Base-by-base conservation (phyloP, 2,113 vertebrate species). In the Pseudopodoces humilis region DNA sequence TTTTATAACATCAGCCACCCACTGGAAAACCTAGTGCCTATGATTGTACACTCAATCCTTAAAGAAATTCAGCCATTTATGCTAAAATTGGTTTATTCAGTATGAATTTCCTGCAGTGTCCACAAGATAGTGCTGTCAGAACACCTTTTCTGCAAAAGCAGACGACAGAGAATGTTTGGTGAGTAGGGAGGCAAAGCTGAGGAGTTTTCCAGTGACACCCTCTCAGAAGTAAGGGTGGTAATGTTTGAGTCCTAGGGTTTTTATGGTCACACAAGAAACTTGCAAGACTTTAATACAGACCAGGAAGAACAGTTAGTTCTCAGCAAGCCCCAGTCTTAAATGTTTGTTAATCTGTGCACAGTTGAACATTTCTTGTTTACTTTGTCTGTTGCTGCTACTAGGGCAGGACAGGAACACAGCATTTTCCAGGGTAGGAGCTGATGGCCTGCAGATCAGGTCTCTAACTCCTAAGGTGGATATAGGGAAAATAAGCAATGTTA, bases 71-170 rank as follows among this genome's bases (percentile, higher is more conserved):
- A 52, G 21, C 15, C 0, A 0, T 35, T 80, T 74, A 10, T 55
- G 43, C 39, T 52, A 65, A 23, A 71, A 30, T 41, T 13, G 3
- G 3, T 77, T 62, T 7, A 11, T 63, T 83, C 35, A 4, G 27
- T 60, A 27, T 91, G 82, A 91, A 83, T 67, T 95, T 69, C 93
- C 78, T 67, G 39, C 24, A 67, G 10, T 19, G 55, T 23, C 94
- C 95, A 97, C 94, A 95, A 94, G 96, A 56, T 90, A 87, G 94
- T 83, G 84, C 91, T 93, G 17, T 85, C 27, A 58, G 74, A 95
- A 90, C 67, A 41, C 9, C 53, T 59, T 62, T 85, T 31, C 47
- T 70, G 41, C 30, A 91, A 91, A 89, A 75, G 64, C 30, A 33
- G 27, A 6, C 41, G 11, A 22, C 9, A 33, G 27, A 67, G 86